phyloP scores from a whole-genome alignment of 2,888 invertebrate species.

The Thysanoteuthis rhombus region DNA sequence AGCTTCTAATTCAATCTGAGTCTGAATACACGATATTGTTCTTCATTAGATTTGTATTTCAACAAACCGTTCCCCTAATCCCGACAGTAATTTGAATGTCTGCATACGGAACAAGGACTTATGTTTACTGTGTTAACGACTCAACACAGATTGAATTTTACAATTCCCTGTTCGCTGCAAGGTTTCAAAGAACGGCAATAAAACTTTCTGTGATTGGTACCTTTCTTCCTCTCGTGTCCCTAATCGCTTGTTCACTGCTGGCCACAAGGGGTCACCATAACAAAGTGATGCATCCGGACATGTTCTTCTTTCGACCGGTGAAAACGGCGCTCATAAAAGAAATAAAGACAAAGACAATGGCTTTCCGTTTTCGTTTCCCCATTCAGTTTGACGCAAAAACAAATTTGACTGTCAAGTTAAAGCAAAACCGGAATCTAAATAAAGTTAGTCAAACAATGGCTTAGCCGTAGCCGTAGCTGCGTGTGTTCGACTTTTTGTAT shows the following conservation, averaged over 20 bases:
- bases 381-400: background rate
- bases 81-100: background rate
- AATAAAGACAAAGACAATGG: background rate
- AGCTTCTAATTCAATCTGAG: background rate
- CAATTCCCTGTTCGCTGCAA: background rate
- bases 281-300: background rate
- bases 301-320: background rate
- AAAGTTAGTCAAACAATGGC: background rate
- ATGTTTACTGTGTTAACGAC: background rate
- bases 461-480: background rate
- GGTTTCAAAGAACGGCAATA: background rate
- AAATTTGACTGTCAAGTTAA: background rate
- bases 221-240: background rate
- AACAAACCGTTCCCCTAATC: background rate
- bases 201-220: background rate
- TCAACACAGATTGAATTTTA: background rate
- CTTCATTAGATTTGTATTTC: background rate
- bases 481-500: background rate
- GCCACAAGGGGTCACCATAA: background rate
- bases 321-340: background rate
- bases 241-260: background rate
- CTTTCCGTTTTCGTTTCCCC: background rate
- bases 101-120: background rate
- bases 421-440: background rate
- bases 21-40: background rate